These are phyloP conservation scores for Solenopsis fugax DNA, from an alignment of 1,140 invertebrate genomes.

Conservation along the genomic window DNA sequence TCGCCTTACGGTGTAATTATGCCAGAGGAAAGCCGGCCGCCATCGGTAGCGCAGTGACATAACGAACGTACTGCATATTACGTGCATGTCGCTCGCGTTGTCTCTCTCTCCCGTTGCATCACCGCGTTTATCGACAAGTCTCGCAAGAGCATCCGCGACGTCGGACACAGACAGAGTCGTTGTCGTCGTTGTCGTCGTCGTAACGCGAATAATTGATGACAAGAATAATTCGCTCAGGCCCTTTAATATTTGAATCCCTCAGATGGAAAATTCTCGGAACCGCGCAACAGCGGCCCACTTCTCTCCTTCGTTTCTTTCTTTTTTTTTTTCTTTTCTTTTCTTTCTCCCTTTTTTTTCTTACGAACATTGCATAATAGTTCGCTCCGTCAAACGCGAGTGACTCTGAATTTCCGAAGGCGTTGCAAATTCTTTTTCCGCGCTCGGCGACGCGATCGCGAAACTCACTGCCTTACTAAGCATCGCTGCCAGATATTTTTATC, in stretches of 20 bases:
- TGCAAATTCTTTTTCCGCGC: constrained; percentile 2
- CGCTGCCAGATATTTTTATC: constrained; percentile 31
- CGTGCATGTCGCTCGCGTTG: constrained; percentile 30
- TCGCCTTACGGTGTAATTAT: constrained; percentile 35
- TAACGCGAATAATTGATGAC: constrained; percentile 48
- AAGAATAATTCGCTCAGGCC: constrained; percentile 18
- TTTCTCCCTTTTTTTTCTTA: neutral
- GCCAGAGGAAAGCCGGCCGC: constrained; percentile 19
- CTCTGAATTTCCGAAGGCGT: constrained; percentile 25
- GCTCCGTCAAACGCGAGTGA: neutral
- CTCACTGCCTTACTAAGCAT: constrained; percentile 2
- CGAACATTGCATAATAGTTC: constrained; percentile 21
- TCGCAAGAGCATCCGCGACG: constrained; percentile 24
- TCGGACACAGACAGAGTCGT: neutral
- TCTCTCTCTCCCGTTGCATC: constrained; percentile 48
- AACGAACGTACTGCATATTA: constrained; percentile 44
- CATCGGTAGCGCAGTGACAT: constrained; percentile 24
- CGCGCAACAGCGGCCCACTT: neutral
- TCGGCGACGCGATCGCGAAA: constrained; percentile 3
- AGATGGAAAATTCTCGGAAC: neutral
- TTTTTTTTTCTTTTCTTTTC: neutral
- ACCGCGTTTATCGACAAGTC: constrained; percentile 55
- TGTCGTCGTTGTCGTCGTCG: neutral
- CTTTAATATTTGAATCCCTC: constrained; percentile 35
- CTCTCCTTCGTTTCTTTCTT: neutral